phyloP scores from a whole-genome alignment of 2,797 vertebrate species.

The Gadopsis bispinosus region DNA sequence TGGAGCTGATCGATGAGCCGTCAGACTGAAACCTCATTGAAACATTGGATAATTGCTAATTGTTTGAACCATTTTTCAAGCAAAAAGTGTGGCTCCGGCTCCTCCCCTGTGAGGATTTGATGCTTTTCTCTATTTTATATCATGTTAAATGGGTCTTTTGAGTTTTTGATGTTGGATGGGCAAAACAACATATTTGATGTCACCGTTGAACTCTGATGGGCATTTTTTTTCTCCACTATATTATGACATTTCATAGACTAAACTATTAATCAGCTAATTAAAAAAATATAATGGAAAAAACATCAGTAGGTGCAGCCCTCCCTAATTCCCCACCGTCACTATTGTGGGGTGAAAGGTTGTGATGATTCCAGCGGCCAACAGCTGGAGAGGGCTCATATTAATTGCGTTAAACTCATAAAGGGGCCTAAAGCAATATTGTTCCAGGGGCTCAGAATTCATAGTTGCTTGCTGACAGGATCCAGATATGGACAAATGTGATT shows the following conservation, averaged over 20 bases:
- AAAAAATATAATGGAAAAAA: neutral
- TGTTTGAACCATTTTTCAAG: neutral
- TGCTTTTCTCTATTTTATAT: neutral
- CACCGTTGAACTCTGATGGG: neutral
- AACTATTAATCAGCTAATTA: neutral
- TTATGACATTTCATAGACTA: neutral
- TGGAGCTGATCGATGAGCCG: neutral
- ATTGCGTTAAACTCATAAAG: constrained; percentile 21
- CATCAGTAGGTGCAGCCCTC: neutral
- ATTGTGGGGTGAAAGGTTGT: neutral
- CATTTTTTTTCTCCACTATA: neutral
- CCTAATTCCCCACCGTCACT: neutral
- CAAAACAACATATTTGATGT: neutral
- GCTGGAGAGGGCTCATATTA: constrained; percentile 18
- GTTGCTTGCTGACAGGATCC: neutral
- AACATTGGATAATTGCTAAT: neutral
- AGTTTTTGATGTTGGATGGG: neutral
- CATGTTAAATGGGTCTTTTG: neutral
- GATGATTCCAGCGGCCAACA: constrained; percentile 19
- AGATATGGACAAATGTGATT: neutral
- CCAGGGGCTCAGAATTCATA: neutral
- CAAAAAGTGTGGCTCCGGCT: no score
- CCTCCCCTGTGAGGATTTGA: neutral
- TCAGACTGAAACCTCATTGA: neutral
- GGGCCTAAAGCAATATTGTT: constrained; percentile 2